Base-by-base conservation (phyloP, 2,888 invertebrate genomes). In the Pegoplata infirma region DNA sequence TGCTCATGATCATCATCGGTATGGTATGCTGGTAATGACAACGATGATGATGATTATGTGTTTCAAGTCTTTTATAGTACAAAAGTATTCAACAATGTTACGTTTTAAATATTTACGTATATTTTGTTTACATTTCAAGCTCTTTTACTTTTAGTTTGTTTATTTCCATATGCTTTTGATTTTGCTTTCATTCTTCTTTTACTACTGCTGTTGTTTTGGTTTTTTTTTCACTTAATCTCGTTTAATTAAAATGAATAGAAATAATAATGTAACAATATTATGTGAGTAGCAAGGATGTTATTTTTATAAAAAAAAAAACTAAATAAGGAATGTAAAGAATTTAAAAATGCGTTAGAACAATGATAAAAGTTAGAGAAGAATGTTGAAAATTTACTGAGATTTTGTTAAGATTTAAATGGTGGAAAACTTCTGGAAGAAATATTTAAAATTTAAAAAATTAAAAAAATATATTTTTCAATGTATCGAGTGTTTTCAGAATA, bases 211-310 rank as follows among this genome's bases (percentile, higher is more conserved):
- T n/a, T n/a, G n/a, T n/a, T n/a, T n/a, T n/a, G n/a, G n/a, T n/a
- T 66, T 72, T 72, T 58, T 64, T 25, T 59, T 32, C 63, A 69
- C 59, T 72, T 75, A 79, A 79, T 79, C 75, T 75, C 71, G 71
- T 75, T 79, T 79, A 79, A 75, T 79, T 79, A 79, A 79, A 79
- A 79, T 58, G 75, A 79, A 71, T 79, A 79, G 79, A 75, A 72
- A 71, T 71, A 72, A 71, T 71, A 79, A 63, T 75, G 75, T 67
- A 72, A 63, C 67, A 79, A 63, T 74, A 74, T 74, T 73, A 64
- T 74, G 14, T 64, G 32, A 68, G 47, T 56, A 68, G 63, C 28
- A n/a, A n/a, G n/a, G n/a, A 2, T 40, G 10, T 36, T 25, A n/a
- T 40, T 0, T 40, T 40, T 40, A 28, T 40, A 4, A 5, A 28